Base-by-base conservation (phyloP, 1,140 invertebrate genomes). In the Zeugodacus cucurbitae region DNA sequence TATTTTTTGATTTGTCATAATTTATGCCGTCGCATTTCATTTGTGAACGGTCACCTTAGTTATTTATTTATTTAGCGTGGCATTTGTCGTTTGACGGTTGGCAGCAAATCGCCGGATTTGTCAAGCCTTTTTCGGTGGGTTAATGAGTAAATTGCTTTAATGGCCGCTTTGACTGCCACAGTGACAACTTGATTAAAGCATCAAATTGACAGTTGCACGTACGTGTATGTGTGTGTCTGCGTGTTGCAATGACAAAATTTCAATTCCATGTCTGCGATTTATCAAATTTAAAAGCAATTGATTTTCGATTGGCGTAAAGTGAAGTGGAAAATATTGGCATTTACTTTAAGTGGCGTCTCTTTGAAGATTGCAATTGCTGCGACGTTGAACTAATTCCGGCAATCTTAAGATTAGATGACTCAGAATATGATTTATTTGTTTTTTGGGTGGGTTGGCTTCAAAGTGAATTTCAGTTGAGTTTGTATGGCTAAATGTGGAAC, bases 91-190 rank as follows among this genome's bases (percentile, higher is more conserved):
- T 44, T n/a, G 44, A 22, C 44, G 41, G 74, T 82, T 82, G n/a
- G 74, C 74, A 82, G 74, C 74, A n/a, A 82, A 82, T 82, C 34
- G 74, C 41, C 74, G 44, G 74, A 82, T 82, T 82, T 82, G 74
- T 82, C 74, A 82, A 48, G 44, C 74, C 41, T 48, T 82, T 48
- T 82, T 82, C 44, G 74, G 22, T 82, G 37, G 74, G 74, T 29
- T 82, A 82, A 82, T 82, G 74, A 82, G 74, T 54, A 82, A 82
- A 82, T 82, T 82, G 74, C 74, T 48, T 44, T 82, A 82, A 82
- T 82, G 41, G 74, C 74, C 74, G 26, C 41, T 82, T 82, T 82
- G 74, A 82, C 32, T 82, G 74, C 41, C 3, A 22, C 41, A 82
- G 74, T 82, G 44, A 82, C 74, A 82, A 82, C 74, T 82, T 82